These are phyloP conservation scores for Eupeodes luniger DNA, from an alignment of 2,888 invertebrate genomes.

Conservation along the genomic window DNA sequence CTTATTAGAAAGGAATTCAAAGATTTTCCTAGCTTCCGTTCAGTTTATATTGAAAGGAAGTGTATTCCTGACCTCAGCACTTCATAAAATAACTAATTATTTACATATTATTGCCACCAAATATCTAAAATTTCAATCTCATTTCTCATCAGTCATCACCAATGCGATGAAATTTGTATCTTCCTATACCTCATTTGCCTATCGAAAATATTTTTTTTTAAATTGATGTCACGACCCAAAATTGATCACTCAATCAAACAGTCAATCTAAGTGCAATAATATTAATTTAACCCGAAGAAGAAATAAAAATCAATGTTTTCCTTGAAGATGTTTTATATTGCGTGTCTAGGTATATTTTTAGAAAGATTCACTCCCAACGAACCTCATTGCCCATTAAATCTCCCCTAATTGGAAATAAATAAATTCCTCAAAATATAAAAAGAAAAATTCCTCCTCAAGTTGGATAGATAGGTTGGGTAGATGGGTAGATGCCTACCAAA, in stretches of 20 bases:
- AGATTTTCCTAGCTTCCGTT: too few relatives aligned
- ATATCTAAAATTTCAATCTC: not conserved
- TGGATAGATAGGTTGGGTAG: not conserved
- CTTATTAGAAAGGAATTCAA: too few relatives aligned
- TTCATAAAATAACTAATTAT: too few relatives aligned
- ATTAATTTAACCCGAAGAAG: not conserved
- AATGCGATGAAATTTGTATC: too few relatives aligned
- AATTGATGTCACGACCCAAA: slow-evolving; percentile 19
- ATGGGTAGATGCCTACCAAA: not conserved
- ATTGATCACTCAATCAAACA: slow-evolving; percentile 12
- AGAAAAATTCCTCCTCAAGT: not conserved
- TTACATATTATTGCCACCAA: too few relatives aligned
- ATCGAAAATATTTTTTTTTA: not conserved
- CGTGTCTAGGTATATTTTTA: not conserved
- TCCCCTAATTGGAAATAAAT: slow-evolving; percentile 10
- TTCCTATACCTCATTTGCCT: not conserved
- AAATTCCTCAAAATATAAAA: not conserved
- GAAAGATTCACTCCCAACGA: not conserved
- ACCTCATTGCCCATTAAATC: not conserved
- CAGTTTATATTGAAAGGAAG: too few relatives aligned
- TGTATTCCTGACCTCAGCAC: too few relatives aligned
- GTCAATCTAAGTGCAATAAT: slow-evolving; percentile 22
- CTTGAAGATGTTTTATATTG: not conserved
- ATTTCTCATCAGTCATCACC: not conserved
- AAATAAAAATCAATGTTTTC: not conserved